A percentile compares a stretch with the other conserved stretches of the same genome.
These are phyloP conservation scores for Orbicella faveolata DNA, from an alignment of 64 coral and sea anemone species.

Conservation along the genomic window DNA sequence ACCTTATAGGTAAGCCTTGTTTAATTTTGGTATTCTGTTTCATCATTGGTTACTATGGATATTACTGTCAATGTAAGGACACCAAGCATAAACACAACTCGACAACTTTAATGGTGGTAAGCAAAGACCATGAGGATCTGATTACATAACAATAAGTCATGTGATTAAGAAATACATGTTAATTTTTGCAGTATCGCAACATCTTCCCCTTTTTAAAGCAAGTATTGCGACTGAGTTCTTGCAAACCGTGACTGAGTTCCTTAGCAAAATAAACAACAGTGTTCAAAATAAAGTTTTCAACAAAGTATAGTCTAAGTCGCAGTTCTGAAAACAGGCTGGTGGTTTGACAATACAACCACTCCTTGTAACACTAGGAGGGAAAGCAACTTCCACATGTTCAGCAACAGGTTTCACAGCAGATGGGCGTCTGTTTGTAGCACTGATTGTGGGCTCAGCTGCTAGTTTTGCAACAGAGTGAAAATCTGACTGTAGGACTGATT, in stretches of 20 bases:
- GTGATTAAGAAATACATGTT: too few species aligned
- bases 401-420: neutral
- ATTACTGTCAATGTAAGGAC: too few species aligned
- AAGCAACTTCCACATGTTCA: conserved; percentile 28
- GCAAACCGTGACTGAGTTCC: neutral
- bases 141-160: too few species aligned
- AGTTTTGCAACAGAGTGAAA: neutral
- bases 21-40: too few species aligned
- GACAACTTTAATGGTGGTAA: too few species aligned
- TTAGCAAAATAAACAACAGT: neutral
- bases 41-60: too few species aligned
- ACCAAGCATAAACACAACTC: too few species aligned
- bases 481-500: neutral
- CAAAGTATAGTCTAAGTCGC: neutral
- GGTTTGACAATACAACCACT: neutral
- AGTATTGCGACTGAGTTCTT: neutral
- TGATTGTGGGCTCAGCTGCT: neutral
- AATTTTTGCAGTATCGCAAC: neutral
- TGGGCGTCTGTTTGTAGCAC: too few species aligned
- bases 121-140: too few species aligned
- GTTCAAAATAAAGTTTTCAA: neutral
- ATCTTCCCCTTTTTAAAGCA: neutral
- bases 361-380: conserved; percentile 34
- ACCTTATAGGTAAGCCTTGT: too few species aligned
- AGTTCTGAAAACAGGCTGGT: neutral